phyloP scores from a whole-genome alignment of 2,797 vertebrate genomes.

The Yasuhikotakia modesta region DNA sequence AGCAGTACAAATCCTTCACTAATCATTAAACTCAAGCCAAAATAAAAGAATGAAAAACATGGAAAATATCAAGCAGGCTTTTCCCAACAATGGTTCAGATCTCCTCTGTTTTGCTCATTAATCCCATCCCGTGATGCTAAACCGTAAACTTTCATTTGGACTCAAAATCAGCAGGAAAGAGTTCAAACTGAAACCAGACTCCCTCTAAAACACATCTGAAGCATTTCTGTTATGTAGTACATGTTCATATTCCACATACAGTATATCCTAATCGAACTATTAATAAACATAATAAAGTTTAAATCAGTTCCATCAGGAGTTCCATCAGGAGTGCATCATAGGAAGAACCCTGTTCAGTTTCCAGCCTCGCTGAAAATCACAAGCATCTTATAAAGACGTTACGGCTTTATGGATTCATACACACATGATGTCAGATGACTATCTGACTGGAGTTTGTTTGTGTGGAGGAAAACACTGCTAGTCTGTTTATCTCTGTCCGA shows the following conservation, averaged over 20 bases:
- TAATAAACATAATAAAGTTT: too few species aligned
- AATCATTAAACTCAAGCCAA: not conserved
- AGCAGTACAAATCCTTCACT: not conserved
- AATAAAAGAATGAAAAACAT: not conserved
- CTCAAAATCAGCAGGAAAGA: conserved; percentile 56
- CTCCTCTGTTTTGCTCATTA: conserved; percentile 42
- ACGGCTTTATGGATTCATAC: conserved; percentile 53
- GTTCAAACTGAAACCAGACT: conserved; percentile 59
- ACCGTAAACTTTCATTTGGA: conserved; percentile 50
- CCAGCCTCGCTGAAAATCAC: conserved; percentile 51
- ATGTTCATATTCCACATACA: not conserved
- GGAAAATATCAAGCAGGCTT: not conserved
- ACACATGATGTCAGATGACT: conserved; percentile 63
- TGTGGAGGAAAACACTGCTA: conserved; percentile 57
- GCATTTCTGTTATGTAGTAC: not conserved
- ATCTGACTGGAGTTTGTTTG: conserved; percentile 54
- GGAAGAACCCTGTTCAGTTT: conserved; percentile 59
- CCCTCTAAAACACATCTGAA: conserved; percentile 56
- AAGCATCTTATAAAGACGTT: conserved; percentile 56
- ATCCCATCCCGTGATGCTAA: conserved; percentile 25
- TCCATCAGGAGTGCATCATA: not conserved
- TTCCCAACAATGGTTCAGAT: not conserved
- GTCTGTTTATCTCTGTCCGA: conserved; percentile 17
- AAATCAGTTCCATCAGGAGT: too few species aligned
- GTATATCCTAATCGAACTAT: not conserved